A percentile compares a stretch with the other conserved stretches of the same genome.
Evolutionary conservation across 2,113 vertebrate species (phyloP).

Genomic region (Salvator merianae): DNA sequence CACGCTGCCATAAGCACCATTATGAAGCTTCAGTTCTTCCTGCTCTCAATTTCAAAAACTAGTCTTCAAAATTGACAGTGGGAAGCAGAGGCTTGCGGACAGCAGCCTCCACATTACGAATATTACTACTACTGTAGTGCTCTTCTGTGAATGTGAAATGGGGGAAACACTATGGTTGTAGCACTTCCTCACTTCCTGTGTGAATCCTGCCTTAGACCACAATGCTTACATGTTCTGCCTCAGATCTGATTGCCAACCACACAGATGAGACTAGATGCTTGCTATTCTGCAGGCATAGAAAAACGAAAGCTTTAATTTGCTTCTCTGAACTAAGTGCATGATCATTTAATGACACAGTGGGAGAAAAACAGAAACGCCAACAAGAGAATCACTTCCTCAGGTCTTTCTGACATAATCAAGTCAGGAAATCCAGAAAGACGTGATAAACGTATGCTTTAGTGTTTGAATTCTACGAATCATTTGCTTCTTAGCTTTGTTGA

Average conservation of each 20-base stretch:
- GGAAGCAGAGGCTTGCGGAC: too few species aligned
- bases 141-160: too few species aligned
- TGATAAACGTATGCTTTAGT: background rate
- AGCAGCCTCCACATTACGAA: too few species aligned
- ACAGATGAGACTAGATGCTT: background rate
- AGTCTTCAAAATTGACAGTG: too few species aligned
- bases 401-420: constrained; percentile 45
- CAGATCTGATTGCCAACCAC: background rate
- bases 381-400: constrained; percentile 56
- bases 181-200: too few species aligned
- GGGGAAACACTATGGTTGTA: too few species aligned
- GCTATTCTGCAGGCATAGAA: rapidly evolving
- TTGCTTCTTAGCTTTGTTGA: constrained; percentile 26
- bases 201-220: background rate
- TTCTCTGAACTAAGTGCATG: constrained; percentile 51
- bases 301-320: background rate
- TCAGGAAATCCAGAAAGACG: constrained; percentile 55
- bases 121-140: too few species aligned
- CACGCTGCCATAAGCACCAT: too few species aligned
- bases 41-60: too few species aligned
- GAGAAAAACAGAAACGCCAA: constrained; percentile 51
- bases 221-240: background rate
- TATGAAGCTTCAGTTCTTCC: too few species aligned
- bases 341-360: background rate
- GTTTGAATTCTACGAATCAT: constrained; percentile 18